A percentile compares a stretch with the other conserved stretches of the same genome.
These are phyloP conservation scores for Syndactyla subalaris DNA, from an alignment of 2,797 vertebrate genomes.

Conservation along the genomic window DNA sequence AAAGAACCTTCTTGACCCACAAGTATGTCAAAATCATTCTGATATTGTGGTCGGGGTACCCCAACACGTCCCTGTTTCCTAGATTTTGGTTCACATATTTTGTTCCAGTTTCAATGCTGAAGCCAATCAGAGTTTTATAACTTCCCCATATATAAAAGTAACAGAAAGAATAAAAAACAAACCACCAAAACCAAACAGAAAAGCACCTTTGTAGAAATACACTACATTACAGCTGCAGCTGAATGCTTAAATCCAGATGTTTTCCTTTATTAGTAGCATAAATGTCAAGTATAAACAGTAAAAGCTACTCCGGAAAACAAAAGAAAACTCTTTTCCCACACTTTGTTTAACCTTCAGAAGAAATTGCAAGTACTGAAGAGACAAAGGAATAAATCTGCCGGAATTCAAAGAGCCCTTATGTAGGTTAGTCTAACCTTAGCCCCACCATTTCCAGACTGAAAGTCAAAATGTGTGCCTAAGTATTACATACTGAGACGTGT, in stretches of 20 bases:
- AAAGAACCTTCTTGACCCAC: background rate
- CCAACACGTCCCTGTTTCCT: background rate
- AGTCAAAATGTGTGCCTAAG: background rate
- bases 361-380: slow-evolving; percentile 51
- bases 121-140: background rate
- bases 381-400: slow-evolving; percentile 51
- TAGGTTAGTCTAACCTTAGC: background rate
- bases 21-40: background rate
- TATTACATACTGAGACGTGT: background rate
- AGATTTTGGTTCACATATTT: background rate
- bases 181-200: background rate
- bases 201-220: background rate
- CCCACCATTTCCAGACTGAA: background rate
- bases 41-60: background rate
- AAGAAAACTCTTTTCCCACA: background rate
- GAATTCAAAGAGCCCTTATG: slow-evolving; percentile 19
- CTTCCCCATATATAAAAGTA: background rate
- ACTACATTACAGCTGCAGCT: background rate
- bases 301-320: slow-evolving; percentile 50
- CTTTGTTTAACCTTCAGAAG: background rate
- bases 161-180: background rate
- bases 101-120: background rate
- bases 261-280: background rate
- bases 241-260: background rate
- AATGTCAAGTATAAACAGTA: slow-evolving; percentile 23